These are phyloP conservation scores for Paramormyrops kingsleyae DNA, from an alignment of 2,113 vertebrate species.

Conservation along the genomic window DNA sequence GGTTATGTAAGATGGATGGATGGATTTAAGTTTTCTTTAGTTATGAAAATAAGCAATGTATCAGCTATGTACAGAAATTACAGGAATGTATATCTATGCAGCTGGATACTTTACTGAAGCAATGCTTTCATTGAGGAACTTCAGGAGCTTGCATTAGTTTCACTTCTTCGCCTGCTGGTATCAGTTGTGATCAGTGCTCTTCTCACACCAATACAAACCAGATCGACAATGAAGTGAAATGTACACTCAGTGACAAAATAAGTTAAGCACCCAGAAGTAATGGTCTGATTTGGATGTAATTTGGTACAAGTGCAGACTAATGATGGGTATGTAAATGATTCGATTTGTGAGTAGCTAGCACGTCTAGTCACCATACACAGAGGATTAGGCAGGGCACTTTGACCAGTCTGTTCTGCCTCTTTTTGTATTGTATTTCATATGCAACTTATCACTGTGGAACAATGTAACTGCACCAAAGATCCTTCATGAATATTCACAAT, in stretches of 20 bases:
- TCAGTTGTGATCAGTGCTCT: not conserved
- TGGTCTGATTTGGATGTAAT: too few species aligned
- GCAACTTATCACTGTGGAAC: not conserved
- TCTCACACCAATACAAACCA: not conserved
- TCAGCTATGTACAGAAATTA: not conserved
- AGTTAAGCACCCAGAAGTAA: too few species aligned
- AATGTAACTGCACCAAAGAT: not conserved
- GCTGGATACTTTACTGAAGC: not conserved
- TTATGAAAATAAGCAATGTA: not conserved
- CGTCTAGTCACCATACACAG: too few species aligned
- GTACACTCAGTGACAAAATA: not conserved
- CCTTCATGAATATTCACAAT: constrained; percentile 9
- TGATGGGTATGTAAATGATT: too few species aligned
- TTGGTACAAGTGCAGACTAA: too few species aligned
- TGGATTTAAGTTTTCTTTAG: not conserved
- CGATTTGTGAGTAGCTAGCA: too few species aligned
- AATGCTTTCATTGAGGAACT: not conserved
- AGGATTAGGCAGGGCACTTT: too few species aligned
- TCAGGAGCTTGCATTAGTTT: not conserved
- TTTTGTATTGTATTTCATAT: not conserved
- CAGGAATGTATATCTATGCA: not conserved
- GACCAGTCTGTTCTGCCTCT: not conserved
- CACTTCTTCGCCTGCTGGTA: not conserved
- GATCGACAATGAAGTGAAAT: not conserved
- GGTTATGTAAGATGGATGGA: not conserved